Base-by-base conservation (phyloP, 2,888 invertebrate species). In the Ariolimax columbianus region DNA sequence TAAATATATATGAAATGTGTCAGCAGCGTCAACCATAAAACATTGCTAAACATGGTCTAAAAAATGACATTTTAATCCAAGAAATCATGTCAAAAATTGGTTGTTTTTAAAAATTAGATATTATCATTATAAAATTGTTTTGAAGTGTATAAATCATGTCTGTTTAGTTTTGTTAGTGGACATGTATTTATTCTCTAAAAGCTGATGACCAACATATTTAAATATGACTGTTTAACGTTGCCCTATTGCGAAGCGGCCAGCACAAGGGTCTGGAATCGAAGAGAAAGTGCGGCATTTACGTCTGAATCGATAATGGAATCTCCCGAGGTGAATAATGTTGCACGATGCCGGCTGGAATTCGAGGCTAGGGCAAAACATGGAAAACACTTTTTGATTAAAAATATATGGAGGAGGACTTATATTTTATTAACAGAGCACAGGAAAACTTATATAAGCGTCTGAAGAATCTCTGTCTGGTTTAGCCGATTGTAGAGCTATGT, bases 401-500 rank as follows among this genome's bases (percentile, higher is more conserved):
- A 14, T 11, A 1, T 66, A 33, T 30, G 0, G 17, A 33, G 33
- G 7, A 14, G 9, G n/a, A 17, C 33, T 33, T 33, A 11, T 1
- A 66, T 33, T 17, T 1, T 66, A 2, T 66, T 33, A 19, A 72
- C 40, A 40, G 1, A 26, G 23, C 19, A 11, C 2, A 17, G 4
- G 30, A 9, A 75, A 23, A 47, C 3, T 19, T 0, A 6, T 6
- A 47, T 33, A n/a, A 23, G 3, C 9, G 9, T 80, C 19, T 36
- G 23, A 14, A 66, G 66, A 66, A 66, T 66, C 23, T 11, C 3
- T 33, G 6, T 33, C 14, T 66, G 17, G 66, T 14, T 66, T 33
- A 33, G 66, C 68, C n/a, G n/a, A n/a, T n/a, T n/a, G 23, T 26
- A 55, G 81, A 72, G 81, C 72, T 81, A 72, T 81, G 81, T 70